Evolutionary conservation across 2,797 vertebrate genomes (phyloP), one percentile per base, ranked within the genome.

Genomic region (Mormyrus hasselquistii): DNA sequence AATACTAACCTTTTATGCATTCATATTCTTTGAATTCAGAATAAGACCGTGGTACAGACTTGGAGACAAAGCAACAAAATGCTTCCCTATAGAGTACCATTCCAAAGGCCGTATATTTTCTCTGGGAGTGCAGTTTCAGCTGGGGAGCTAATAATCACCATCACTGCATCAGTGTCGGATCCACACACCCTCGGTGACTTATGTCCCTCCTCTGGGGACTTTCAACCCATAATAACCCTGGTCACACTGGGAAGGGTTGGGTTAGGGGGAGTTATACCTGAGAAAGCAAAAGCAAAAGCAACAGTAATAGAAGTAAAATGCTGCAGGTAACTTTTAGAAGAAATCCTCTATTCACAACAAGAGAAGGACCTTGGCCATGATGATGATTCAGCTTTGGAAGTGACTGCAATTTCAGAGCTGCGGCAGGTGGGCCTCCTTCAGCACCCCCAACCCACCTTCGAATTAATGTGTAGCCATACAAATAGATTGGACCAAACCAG

Each of bases 391-490:
- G 73, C 73, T 44, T 79, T 19, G 38, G 34, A n/a, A 29, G 9
- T 86, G 19, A 50, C 59, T 53, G 57, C 49, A 53, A 49, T 53
- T 22, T 87, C 69, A 44, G 53, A 88, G 73, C 41, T 49, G 34
- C 14, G 10, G 34, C 14, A 55, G 84, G 52, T 19, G 34, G 14
- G 62, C 87, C 38, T 47, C 50, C 65, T 57, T 16, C 22, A 25
- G 25, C 22, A 86, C 12, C 19, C 22, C 25, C 50, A 55, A 47
- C 79, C 69, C 25, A 25, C 57, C 34, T 88, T 19, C 47, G 44
- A 83, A 90, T 88, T 84, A 88, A 90, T 65, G 69, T 52, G 38
- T 25, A 50, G 38, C 62, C 55, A 88, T 83, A 88, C 59, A 90
- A 50, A 73, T 49, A 85, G 38, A 85, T 69, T 87, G 87, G 73